Conservation (phyloP, 1,140 invertebrate genomes). For the Danaus plexippus region DNA sequence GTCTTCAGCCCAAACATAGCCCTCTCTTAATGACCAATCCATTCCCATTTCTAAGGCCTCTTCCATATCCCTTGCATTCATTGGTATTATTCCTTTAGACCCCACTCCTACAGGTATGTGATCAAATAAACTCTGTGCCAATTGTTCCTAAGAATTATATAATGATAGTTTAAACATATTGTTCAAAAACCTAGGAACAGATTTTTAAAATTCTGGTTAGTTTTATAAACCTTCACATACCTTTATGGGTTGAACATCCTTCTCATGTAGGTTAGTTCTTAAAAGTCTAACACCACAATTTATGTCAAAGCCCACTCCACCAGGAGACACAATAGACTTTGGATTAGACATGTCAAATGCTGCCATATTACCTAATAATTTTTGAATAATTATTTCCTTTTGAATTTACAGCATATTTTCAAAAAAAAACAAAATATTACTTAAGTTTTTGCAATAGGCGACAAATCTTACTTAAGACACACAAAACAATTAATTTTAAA, state of each 20-base stretch:
- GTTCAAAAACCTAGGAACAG: no score
- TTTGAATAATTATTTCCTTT: not conserved
- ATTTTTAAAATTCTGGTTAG: not conserved
- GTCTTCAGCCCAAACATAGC: slow-evolving; percentile 99
- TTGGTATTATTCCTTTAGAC: slow-evolving; percentile 99
- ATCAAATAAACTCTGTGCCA: slow-evolving; percentile 98
- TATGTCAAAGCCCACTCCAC: slow-evolving; percentile 99
- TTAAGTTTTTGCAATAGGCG: no score
- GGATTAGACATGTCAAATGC: slow-evolving; percentile 98
- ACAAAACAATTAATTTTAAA: no score
- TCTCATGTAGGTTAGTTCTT: slow-evolving; percentile 95
- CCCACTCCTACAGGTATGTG: slow-evolving; percentile 99
- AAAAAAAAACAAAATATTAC: no score
- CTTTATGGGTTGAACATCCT: slow-evolving; percentile 96
- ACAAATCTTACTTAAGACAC: no score
- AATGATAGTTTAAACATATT: slow-evolving; percentile 77
- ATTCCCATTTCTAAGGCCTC: slow-evolving; percentile 99
- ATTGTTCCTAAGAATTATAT: slow-evolving; percentile 81
- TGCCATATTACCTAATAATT: slow-evolving; percentile 93
- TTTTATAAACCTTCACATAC: slow-evolving; percentile 48
- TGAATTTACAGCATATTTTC: no score
- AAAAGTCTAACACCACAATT: slow-evolving; percentile 98
- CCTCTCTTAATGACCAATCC: slow-evolving; percentile 99
- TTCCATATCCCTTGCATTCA: slow-evolving; percentile 97
- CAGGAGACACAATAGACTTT: slow-evolving; percentile 95